Percentiles rank a stretch among this genome's conserved stretches.
These are phyloP conservation scores for Subacronicta megacephala DNA, from an alignment of 2,888 invertebrate species.

Conservation along the genomic window DNA sequence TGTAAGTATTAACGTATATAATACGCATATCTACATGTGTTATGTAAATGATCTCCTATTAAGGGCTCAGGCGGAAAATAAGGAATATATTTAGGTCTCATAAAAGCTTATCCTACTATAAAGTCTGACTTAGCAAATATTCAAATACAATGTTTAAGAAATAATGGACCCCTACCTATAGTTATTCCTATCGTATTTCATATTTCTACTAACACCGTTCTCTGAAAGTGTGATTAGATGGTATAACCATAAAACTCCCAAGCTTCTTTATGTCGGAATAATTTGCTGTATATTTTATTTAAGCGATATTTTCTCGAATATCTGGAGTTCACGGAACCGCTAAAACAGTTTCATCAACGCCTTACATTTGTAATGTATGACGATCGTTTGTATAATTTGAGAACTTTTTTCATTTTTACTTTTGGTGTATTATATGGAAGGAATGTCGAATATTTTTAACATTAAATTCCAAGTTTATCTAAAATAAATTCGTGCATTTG, in stretches of 20 bases:
- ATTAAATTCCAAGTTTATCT: conserved; percentile 26
- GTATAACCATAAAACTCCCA: conserved; percentile 75
- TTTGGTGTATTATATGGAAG: conserved; percentile 47
- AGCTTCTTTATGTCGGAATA: conserved; percentile 74
- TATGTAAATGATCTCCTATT: conserved; percentile 45
- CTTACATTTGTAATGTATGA: conserved; percentile 73
- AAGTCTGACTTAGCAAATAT: too few relatives aligned
- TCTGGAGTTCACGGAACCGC: conserved; percentile 59
- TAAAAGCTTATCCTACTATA: not conserved
- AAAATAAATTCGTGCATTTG: conserved; percentile 15
- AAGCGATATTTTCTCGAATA: conserved; percentile 67
- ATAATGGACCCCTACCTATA: too few relatives aligned
- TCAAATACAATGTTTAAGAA: too few relatives aligned
- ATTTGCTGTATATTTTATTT: conserved; percentile 76
- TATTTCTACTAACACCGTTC: conserved; percentile 70
- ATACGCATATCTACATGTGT: conserved; percentile 33
- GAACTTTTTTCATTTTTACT: conserved; percentile 58
- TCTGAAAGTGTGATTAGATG: conserved; percentile 70
- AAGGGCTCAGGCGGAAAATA: conserved; percentile 53
- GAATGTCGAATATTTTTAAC: conserved; percentile 42
- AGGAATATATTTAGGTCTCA: conserved; percentile 4
- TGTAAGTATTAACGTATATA: conserved; percentile 54
- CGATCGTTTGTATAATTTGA: conserved; percentile 65
- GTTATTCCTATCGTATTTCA: conserved; percentile 37
- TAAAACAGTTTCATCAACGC: conserved; percentile 71